phyloP scores from a whole-genome alignment of 2,888 invertebrate species.

The Ptychoptera albimana region DNA sequence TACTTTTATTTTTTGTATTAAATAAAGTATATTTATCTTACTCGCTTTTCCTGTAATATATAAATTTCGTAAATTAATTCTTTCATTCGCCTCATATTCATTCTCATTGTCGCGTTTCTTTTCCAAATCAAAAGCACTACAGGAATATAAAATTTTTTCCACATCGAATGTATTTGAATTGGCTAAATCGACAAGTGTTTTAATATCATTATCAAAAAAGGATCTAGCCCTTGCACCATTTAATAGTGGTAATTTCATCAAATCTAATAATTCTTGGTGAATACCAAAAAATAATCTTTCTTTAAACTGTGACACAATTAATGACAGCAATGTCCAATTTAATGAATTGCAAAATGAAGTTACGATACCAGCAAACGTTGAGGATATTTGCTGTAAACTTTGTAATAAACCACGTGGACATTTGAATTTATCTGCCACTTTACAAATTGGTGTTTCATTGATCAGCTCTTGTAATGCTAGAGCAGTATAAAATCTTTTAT shows the following conservation, averaged over 20 bases:
- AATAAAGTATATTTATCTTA: slow-evolving; percentile 7
- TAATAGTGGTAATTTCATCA: slow-evolving; percentile 69
- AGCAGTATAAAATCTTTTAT: slow-evolving; percentile 75
- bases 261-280: slow-evolving; percentile 77
- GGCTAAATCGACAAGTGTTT: slow-evolving; percentile 63
- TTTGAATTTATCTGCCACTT: slow-evolving; percentile 70
- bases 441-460: slow-evolving; percentile 67
- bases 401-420: slow-evolving; percentile 84
- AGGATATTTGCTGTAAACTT: slow-evolving; percentile 83
- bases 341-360: slow-evolving; percentile 87
- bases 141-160: slow-evolving; percentile 60
- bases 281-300: slow-evolving; percentile 88
- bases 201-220: slow-evolving; percentile 65
- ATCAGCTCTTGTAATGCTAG: slow-evolving; percentile 85
- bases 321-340: slow-evolving; percentile 82
- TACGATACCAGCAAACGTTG: slow-evolving; percentile 95
- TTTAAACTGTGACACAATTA: slow-evolving; percentile 85
- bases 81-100: slow-evolving; percentile 42
- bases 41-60: slow-evolving; percentile 70
- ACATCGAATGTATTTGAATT: slow-evolving; percentile 49
- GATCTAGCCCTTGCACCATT: slow-evolving; percentile 74
- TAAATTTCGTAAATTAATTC: slow-evolving; percentile 51
- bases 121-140: slow-evolving; percentile 71
- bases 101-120: slow-evolving; percentile 58
- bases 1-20: no score